Base-by-base conservation (phyloP, 2,113 vertebrate species). In the Eclectus roratus region DNA sequence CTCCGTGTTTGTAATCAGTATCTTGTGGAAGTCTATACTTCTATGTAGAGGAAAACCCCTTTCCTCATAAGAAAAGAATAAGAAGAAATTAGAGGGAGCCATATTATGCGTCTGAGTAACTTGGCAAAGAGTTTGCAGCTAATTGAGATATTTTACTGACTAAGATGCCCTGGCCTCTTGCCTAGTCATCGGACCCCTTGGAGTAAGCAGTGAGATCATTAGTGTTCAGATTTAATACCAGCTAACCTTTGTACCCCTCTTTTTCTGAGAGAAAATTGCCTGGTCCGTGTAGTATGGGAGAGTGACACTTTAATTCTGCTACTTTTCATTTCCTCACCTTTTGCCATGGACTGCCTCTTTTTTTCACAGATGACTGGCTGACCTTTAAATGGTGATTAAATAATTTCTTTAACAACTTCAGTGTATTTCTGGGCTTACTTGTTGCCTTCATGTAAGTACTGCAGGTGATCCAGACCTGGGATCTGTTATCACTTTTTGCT, bases 351-450 rank as follows among this genome's bases (percentile, higher is more conserved):
- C 76, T 7, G 1, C 13, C 21, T 37, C 7, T 41, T 41, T 27
- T 46, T 8, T 9, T 90, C 56, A 95, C 97, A 97, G 96, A 80
- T 97, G 96, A 97, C 94, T 97, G 97, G 95, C 74, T 97, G 77
- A 97, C 93, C 92, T 96, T 65, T 97, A 97, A 97, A 95, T 95
- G 85, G 37, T 91, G 81, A 98, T 98, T 97, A 98, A 97, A 69
- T 98, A 97, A 98, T 98, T 98, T 98, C 93, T 98, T 98, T 98
- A 98, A 98, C 95, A 98, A 98, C 73, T 96, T 93, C 76, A 82
- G 46, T 92, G 81, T 81, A 46, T 81, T 97, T 96, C 97, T 97
- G 93, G 55, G 70, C 86, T 97, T 96, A 97, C 76, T 96, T 71
- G 28, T 87, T 80, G 78, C 55, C 7, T 61, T 86, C 13, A 14